Conservation (phyloP, 2,888 invertebrate genomes). For the Podabrus alpinus region DNA sequence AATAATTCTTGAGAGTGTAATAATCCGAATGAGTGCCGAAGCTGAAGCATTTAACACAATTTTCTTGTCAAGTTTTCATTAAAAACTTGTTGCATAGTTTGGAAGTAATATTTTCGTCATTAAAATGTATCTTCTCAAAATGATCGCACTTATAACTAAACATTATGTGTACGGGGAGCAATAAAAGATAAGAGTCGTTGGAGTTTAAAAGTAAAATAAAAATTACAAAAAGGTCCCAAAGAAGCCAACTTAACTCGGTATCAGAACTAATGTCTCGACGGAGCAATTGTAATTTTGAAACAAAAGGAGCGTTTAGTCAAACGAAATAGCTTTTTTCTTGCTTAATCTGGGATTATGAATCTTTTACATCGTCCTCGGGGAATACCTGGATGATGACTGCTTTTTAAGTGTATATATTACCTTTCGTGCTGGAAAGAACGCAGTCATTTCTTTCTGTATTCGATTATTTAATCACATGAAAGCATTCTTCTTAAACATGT, state of each 20-base stretch:
- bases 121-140: background rate
- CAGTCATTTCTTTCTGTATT: constrained; percentile 26
- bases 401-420: constrained; percentile 43
- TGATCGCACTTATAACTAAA: constrained; percentile 6
- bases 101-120: background rate
- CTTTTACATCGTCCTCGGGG: constrained; percentile 50
- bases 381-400: constrained; percentile 50
- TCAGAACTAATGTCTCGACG: constrained; percentile 48
- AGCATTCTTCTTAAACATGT: constrained; percentile 29
- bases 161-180: constrained; percentile 26
- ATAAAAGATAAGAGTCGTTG: constrained; percentile 31
- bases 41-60: constrained; percentile 3
- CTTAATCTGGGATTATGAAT: constrained; percentile 55
- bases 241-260: constrained; percentile 24
- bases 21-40: constrained; percentile 36
- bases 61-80: background rate
- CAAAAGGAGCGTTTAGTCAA: constrained; percentile 53
- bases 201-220: constrained; percentile 16
- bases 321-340: constrained; percentile 53
- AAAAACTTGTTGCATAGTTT: background rate
- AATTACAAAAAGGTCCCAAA: constrained; percentile 20
- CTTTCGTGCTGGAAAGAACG: constrained; percentile 35
- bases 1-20: constrained; percentile 35
- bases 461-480: constrained; percentile 32
- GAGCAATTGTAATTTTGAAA: constrained; percentile 53